phyloP scores from a whole-genome alignment of 2,888 invertebrate genomes.

The Sarcophaga subvicina region DNA sequence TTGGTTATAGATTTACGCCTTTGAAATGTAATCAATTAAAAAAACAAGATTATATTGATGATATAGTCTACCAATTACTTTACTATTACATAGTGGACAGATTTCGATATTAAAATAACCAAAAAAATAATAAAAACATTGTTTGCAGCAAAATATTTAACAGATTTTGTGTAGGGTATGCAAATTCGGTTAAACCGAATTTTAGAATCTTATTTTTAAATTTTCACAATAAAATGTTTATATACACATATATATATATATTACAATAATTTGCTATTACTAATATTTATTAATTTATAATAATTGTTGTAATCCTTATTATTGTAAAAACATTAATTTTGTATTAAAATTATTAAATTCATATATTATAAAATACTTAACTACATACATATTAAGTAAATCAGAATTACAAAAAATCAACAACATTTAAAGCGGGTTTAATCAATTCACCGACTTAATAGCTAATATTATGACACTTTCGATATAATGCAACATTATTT shows the following conservation, averaged over 20 bases:
- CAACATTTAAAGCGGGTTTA: slow-evolving; percentile 33
- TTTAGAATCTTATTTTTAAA: slow-evolving; percentile 19
- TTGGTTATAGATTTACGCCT: not conserved
- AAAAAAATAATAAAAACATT: not conserved
- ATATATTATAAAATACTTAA: slow-evolving; percentile 27
- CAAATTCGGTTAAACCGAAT: slow-evolving; percentile 22
- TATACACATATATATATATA: not conserved
- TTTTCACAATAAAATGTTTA: slow-evolving; percentile 13
- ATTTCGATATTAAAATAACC: too few relatives aligned
- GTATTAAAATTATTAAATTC: slow-evolving; percentile 40
- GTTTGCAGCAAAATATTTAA: not conserved
- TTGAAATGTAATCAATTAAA: not conserved
- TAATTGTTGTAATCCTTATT: slow-evolving; percentile 38
- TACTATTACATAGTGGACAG: too few relatives aligned
- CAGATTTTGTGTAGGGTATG: slow-evolving; percentile 16
- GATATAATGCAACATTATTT: not conserved
- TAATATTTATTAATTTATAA: slow-evolving; percentile 26
- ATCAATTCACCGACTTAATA: not conserved
- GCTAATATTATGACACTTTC: not conserved
- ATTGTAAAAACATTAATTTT: slow-evolving; percentile 44
- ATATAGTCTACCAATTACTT: not conserved
- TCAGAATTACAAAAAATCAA: slow-evolving; percentile 15
- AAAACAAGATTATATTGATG: not conserved
- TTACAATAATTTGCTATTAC: slow-evolving; percentile 32
- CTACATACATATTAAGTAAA: slow-evolving; percentile 5